Base-by-base conservation (phyloP, 1,140 invertebrate genomes). In the Drosophila busckii region DNA sequence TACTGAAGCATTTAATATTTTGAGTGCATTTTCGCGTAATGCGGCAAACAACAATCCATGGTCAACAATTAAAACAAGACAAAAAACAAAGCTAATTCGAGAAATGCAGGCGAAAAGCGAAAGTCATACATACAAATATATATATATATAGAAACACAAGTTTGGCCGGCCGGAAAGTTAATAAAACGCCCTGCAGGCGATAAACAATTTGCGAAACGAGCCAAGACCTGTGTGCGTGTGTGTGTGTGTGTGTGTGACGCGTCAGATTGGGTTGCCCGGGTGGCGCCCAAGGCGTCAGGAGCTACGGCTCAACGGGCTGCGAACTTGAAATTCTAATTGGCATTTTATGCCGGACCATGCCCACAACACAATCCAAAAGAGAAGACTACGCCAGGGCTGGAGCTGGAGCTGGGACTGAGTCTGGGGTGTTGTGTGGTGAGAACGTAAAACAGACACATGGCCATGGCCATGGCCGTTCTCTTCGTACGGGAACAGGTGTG, bases 1-100 rank as follows among this genome's bases (percentile, higher is more conserved):
- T 75, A 52, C 75, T 82, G 75, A 82, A 82, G 75, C 75, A 80
- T 80, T 80, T 80, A 80, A 80, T 80, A 80, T 80, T 80, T 80
- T 80, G 75, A 80, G 75, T 82, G 75, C 75, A 80, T 80, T 80
- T 80, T 60, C 75, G 75, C 69, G 73, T 80, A 60, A 53, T 59
- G 50, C 41, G 73, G n/a, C 8, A 4, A 23, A 13, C 2, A 16
- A 37, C 34, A 15, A 9, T 10, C 16, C 6, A 9, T 32, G 37
- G n/a, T 1, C 2, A 40, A 23, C n/a, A 15, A 46, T 5, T 28
- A 19, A n/a, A 29, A 42, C 25, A 42, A 50, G 7, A 16, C 15
- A 19, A 34, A 16, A 54, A 38, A 16, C 62, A 19, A 59, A 49
- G 16, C 61, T 34, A 61, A 71, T 73, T 38, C 48, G 56, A 54